Conservation (phyloP, 2,113 vertebrate species). For the Phodopus roborovskii region DNA sequence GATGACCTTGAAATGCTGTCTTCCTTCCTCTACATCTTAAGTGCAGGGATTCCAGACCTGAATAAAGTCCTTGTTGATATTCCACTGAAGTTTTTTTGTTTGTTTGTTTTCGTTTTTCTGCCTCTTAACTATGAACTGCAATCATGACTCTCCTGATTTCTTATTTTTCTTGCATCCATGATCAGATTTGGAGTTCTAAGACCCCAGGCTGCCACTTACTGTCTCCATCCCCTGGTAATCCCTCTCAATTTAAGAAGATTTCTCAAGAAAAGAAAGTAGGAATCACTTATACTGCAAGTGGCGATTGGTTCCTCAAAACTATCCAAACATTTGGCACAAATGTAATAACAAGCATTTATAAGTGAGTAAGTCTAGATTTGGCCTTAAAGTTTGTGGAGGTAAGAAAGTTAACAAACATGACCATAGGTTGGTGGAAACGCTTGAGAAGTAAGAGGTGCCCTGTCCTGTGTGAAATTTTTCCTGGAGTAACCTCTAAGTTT, state of each 20-base stretch:
- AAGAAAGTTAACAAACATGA: neutral
- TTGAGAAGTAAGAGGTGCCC: neutral
- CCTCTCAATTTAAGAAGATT: neutral
- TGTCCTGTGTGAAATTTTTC: neutral
- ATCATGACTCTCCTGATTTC: neutral
- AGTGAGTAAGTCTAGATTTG: neutral
- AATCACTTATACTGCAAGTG: neutral
- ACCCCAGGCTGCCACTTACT: neutral
- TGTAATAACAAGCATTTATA: neutral
- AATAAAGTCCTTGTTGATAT: neutral
- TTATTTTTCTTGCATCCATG: neutral
- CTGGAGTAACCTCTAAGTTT: neutral
- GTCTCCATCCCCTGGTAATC: neutral
- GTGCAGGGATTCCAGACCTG: neutral
- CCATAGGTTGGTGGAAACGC: neutral
- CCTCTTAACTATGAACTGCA: neutral
- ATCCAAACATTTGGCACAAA: neutral
- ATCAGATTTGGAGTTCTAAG: conserved; percentile 6
- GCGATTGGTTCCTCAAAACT: neutral
- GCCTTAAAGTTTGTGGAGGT: neutral
- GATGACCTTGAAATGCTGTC: neutral
- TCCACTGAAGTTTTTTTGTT: neutral
- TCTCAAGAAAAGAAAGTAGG: neutral
- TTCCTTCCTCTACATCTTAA: neutral
- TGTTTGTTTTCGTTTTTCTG: no score